Base-by-base conservation (phyloP, 2,797 vertebrate genomes). In the Myotis planiceps region DNA sequence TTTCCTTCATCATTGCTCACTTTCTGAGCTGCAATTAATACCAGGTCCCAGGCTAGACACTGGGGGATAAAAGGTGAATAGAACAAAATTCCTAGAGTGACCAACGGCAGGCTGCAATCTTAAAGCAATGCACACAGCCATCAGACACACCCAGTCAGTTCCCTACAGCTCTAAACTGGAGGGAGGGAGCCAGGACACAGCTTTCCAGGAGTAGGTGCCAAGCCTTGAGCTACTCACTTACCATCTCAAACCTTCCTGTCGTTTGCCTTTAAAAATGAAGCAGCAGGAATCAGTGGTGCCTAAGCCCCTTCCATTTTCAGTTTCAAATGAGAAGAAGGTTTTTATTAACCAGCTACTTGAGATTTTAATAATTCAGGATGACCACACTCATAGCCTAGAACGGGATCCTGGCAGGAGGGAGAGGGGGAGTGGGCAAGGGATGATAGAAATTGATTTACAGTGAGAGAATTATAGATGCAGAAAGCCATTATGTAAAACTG, bases 321-420 rank as follows among this genome's bases (percentile, higher is more conserved):
- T 79, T 71, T 74, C 69, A 84, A 86, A 32, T 88, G 27, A 81
- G 39, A 88, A 37, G 37, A 88, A 42, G 29, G 9, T 13, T 83
- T 95, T 53, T 37, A 93, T 94, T 90, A 58, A 60, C 65, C 55
- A 95, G 29, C 55, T 79, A 66, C 39, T 93, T 79, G 53, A n/a
- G 29, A 72, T 42, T 69, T 88, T 25, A 92, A 74, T 92, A 79
- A 94, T 72, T 89, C 25, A 81, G 21, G 47, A 42, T 60, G 69
- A 68, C 0, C 23, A 69, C 34, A 58, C 65, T 71, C 42, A 78
- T 2, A 80, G 72, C 16, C 66, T 65, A 93, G 45, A 92, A 75
- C 78, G 49, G 15, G 42, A 78, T 66, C 23, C 10, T 39, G 21
- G n/a, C 47, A 58, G 88, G 66, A 66, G 53, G 7, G 34, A 6